Conservation (phyloP, 2,888 invertebrate genomes). For the Oscheius onirici region DNA sequence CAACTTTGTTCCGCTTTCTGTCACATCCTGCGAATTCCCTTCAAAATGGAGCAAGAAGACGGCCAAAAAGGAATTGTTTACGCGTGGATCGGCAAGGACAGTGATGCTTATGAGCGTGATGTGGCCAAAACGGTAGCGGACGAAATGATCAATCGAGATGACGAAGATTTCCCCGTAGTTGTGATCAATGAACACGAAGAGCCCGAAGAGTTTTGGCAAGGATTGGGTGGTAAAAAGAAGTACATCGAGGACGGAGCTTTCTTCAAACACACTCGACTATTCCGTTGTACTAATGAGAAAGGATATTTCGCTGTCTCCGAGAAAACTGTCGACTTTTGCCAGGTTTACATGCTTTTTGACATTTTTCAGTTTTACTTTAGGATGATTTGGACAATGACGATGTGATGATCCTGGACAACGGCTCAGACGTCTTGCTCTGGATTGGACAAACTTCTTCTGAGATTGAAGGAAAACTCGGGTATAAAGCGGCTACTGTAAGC, state of each 20-base stretch:
- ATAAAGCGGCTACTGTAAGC: slow-evolving; percentile 92
- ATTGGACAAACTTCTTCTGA: slow-evolving; percentile 94
- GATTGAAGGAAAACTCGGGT: slow-evolving; percentile 97
- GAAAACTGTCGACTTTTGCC: slow-evolving; percentile 97
- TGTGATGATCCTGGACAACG: slow-evolving; percentile 98
- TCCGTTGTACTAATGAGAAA: slow-evolving; percentile 98
- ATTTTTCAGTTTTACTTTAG: slow-evolving; percentile 73
- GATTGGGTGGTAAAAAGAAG: slow-evolving; percentile 63
- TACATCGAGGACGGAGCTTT: slow-evolving; percentile 80
- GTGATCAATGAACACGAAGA: slow-evolving; percentile 67
- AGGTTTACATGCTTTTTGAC: slow-evolving; percentile 76
- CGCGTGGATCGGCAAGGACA: slow-evolving; percentile 54
- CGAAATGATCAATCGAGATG: slow-evolving; percentile 61
- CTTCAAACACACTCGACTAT: slow-evolving; percentile 90
- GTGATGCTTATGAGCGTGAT: slow-evolving; percentile 44
- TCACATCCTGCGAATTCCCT: slow-evolving; percentile 76
- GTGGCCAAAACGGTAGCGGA: slow-evolving; percentile 55
- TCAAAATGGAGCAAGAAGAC: slow-evolving; percentile 39
- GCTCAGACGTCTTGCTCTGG: slow-evolving; percentile 97
- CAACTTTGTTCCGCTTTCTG: slow-evolving; percentile 93
- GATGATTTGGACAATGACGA: slow-evolving; percentile 99
- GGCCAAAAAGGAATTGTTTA: slow-evolving; percentile 48
- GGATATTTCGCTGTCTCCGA: slow-evolving; percentile 99
- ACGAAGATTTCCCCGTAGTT: slow-evolving; percentile 56
- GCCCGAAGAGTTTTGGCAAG: slow-evolving; percentile 65